A percentile compares a stretch with the other conserved stretches of the same genome.
Conservation (phyloP, 92 coral and sea anemone species). For the Meandrina meandrites region DNA sequence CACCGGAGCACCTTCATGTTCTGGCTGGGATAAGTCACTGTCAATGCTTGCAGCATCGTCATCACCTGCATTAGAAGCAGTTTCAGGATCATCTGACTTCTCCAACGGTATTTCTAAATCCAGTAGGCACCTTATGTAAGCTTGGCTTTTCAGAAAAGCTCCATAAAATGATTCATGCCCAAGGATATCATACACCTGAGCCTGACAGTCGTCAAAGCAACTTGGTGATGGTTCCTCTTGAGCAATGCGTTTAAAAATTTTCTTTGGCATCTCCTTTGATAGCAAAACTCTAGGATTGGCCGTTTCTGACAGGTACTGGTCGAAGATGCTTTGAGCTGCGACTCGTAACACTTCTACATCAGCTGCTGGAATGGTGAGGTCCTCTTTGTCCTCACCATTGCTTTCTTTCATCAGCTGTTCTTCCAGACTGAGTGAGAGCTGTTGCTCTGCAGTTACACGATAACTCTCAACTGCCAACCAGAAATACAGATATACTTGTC, state of each 20-base stretch:
- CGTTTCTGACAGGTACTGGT: slow-evolving; percentile 89
- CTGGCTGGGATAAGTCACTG: slow-evolving; percentile 33
- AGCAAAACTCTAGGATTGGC: slow-evolving; percentile 89
- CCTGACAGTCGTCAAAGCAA: slow-evolving; percentile 92
- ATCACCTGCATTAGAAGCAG: slow-evolving; percentile 62
- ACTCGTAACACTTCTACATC: slow-evolving; percentile 67
- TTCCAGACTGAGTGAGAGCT: slow-evolving; percentile 78
- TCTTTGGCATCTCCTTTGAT: slow-evolving; percentile 80
- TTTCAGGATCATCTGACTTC: slow-evolving; percentile 78
- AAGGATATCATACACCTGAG: slow-evolving; percentile 85
- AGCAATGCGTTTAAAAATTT: slow-evolving; percentile 69
- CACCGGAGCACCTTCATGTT: background rate
- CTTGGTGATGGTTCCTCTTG: slow-evolving; percentile 83
- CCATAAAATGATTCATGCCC: slow-evolving; percentile 87
- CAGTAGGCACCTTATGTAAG: slow-evolving; percentile 90
- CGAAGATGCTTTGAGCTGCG: slow-evolving; percentile 89
- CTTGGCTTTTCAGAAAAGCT: slow-evolving; percentile 87
- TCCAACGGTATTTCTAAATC: slow-evolving; percentile 89
- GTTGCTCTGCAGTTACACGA: slow-evolving; percentile 98
- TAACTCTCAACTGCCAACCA: slow-evolving; percentile 99
- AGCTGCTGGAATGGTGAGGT: slow-evolving; percentile 5
- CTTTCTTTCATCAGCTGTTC: slow-evolving; percentile 45
- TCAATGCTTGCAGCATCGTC: slow-evolving; percentile 45
- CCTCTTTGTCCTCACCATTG: slow-evolving; percentile 22
- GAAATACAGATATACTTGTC: slow-evolving; percentile 90